Evolutionary conservation across 2,888 invertebrate species (phyloP), one percentile per base, ranked within the genome.

Genomic region (Pristionchus maxplancki): DNA sequence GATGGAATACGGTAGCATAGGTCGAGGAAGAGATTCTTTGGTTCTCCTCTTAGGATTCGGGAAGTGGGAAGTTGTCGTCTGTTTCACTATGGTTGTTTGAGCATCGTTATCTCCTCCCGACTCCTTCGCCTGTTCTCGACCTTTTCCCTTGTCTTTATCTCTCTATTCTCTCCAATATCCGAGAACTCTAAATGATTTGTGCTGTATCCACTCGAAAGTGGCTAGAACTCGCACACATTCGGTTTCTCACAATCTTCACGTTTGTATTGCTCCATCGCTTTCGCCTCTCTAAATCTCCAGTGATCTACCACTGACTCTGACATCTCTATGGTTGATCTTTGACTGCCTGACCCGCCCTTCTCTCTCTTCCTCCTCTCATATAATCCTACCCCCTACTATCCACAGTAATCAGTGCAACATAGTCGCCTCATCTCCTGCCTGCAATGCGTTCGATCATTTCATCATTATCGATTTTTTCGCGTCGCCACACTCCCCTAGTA

Each of bases 311-410:
- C 82, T 83, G 2, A 17, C 81, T 81, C 15, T 48, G 31, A 11
- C 31, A 8, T 58, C 83, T 88, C 83, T 28, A 53, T 86, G 82
- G 64, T 74, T 87, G 89, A 86, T 90, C 87, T 88, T 88, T 89
- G 85, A 71, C 88, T 90, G 87, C 88, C 89, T 90, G 88, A 88
- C 74, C 64, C 85, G 44, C 81, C 64, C 50, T 85, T 44, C 81
- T 62, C 74, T 58, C 74, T 83, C 67, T 87, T 86, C 86, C 87
- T 82, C 89, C 48, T 88, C 87, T 84, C 88, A 89, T n/a, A n/a
- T n/a, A n/a, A n/a, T n/a, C n/a, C n/a, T n/a, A n/a, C n/a, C n/a
- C n/a, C n/a, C n/a, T n/a, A n/a, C n/a, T n/a, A n/a, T 88, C 89
- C 78, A 78, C 78, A 24, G 78, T 78, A 78, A n/a, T 58, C 78